Evolutionary conservation across 2,888 invertebrate genomes (phyloP), one percentile per base, ranked within the genome.

Genomic region (Cepaea hortensis): DNA sequence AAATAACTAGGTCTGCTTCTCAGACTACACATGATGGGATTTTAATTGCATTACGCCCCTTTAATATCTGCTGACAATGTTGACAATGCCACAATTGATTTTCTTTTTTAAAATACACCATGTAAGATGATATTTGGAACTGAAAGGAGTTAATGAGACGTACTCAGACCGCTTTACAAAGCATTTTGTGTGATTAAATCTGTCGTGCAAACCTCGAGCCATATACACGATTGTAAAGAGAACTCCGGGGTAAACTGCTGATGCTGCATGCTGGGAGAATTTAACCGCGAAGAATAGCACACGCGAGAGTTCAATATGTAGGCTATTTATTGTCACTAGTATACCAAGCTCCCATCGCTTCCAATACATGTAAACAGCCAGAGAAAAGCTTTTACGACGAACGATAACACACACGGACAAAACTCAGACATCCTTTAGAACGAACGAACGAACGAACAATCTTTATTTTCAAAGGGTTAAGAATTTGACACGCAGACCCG

Each of bases 21-120:
- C 82, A 73, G n/a, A 70, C 15, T 82, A 82, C 82, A 82, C 35
- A 55, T 55, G 82, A 82, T 82, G 82, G 72, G 82, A 73, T 82
- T 82, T 82, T 82, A 82, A 82, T 82, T 72, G 70, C 72, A 82
- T 11, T 23, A 55, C 82, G 82, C 82, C 82, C 73, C 55, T 73
- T 82, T 82, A 82, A 73, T 72, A 82, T 35, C 73, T 73, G 73
- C 61, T 72, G 7, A 23, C 61, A 50, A 11, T 82, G 73, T 82
- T 82, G 73, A 82, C 82, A 82, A 82, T 73, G 72, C 72, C 82
- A 55, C 18, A 23, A 20, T 73, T 73, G 82, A 55, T 73, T 70
- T 70, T 50, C 15, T 35, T 73, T 70, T 70, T 23, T 15, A 35
- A 70, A 73, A 68, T 7, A 65, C 20, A 35, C 55, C 4, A n/a